These are phyloP conservation scores for Pammene fasciana DNA, from an alignment of 2,888 invertebrate species.

Conservation along the genomic window DNA sequence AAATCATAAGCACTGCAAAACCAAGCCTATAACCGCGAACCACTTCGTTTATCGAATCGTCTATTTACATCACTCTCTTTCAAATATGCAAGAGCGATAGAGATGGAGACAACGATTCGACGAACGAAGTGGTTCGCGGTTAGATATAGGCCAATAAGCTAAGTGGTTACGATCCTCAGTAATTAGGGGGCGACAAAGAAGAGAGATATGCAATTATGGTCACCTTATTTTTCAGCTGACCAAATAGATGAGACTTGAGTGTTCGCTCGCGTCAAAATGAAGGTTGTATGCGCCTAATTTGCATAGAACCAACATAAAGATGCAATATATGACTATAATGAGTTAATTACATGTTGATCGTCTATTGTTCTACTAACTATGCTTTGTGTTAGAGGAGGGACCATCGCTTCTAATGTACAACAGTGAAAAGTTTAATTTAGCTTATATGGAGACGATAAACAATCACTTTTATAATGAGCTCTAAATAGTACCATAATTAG, in stretches of 20 bases:
- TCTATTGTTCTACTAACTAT: slow-evolving; percentile 31
- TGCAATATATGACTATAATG: slow-evolving; percentile 28
- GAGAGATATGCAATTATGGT: too few species aligned
- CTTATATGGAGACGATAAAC: slow-evolving; percentile 15
- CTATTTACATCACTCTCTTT: too few species aligned
- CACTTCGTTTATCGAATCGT: too few species aligned
- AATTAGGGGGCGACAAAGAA: too few species aligned
- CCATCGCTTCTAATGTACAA: slow-evolving; percentile 6
- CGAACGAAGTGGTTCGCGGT: too few species aligned
- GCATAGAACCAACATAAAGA: slow-evolving; percentile 18
- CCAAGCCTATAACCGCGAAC: too few species aligned
- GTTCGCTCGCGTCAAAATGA: slow-evolving; percentile 3
- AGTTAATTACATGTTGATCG: slow-evolving; percentile 25
- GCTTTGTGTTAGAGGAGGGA: slow-evolving; percentile 16
- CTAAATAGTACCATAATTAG: not conserved
- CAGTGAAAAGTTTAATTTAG: slow-evolving; percentile 25
- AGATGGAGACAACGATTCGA: too few species aligned
- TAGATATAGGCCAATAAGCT: too few species aligned
- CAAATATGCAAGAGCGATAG: too few species aligned
- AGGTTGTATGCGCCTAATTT: slow-evolving; percentile 15
- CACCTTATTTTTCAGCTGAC: not conserved
- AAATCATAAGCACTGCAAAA: too few species aligned
- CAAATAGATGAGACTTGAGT: not conserved
- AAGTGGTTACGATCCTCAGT: too few species aligned
- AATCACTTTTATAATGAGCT: slow-evolving; percentile 17